Base-by-base conservation (phyloP, 2,888 invertebrate species). In the Tinea semifulvella region DNA sequence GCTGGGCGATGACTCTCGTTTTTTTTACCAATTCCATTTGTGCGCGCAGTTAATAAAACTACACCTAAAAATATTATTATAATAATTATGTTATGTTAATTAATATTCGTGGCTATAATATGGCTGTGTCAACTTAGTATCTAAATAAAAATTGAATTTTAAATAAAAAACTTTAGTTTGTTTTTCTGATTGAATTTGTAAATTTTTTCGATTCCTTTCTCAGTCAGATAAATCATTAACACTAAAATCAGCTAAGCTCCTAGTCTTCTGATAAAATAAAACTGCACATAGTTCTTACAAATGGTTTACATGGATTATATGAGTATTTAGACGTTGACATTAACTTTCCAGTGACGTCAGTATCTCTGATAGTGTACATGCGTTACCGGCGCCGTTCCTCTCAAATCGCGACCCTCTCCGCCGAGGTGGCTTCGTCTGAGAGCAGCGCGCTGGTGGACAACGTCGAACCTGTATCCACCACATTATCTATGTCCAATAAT, bases 331-430 rank as follows among this genome's bases (percentile, higher is more conserved):
- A n/a, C n/a, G n/a, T n/a, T n/a, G n/a, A n/a, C n/a, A n/a, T n/a
- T n/a, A n/a, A n/a, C n/a, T n/a, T n/a, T n/a, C 3, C 68, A 88
- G 91, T 94, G 40, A 91, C 93, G 0, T 84, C 91, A 2, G 90
- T 91, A 1, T 91, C 92, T 57, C 77, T 96, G 47, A 88, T 94
- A 20, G 68, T 95, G 46, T 92, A 94, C 69, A 90, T 94, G 58
- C 84, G 96, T 25, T 91, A 90, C 62, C 86, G 88, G 40, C 84
- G 88, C 27, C 86, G 89, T 49, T 86, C 86, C 54, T 84, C 86
- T n/a, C 85, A 85, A 53, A 88, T 88, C 60, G 65, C 85, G 47
- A 82, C 84, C 2, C 66, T 86, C n/a, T 79, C 86, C 0, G 82
- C 85, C 13, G 88, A 87, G 48, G 64, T 86, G 4, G 79, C 77